Base-by-base conservation (phyloP, 2,113 vertebrate genomes). In the Nyctereutes procyonoides region DNA sequence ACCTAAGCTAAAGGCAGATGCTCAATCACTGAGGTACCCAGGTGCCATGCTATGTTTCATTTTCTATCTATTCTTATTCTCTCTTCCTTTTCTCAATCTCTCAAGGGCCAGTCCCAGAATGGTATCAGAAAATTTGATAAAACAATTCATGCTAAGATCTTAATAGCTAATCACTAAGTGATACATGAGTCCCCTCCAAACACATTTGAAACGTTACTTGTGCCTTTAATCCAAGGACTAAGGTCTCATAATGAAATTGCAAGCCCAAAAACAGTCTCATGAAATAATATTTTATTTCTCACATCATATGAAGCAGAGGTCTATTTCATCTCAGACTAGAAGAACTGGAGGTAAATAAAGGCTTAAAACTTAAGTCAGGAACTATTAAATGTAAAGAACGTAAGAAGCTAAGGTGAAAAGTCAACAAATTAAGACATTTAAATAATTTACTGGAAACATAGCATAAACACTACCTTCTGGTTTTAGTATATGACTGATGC, bases 131-230 rank as follows among this genome's bases (percentile, higher is more conserved):
- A 93, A 92, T 60, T 1, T 84, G 73, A 91, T 63, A 71, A 88
- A 71, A 73, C 69, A 79, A 88, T 88, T 95, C 53, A 84, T 53
- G 84, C 26, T 93, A 77, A 93, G 56, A 82, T 95, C 62, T 89
- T 85, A 94, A 88, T 16, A 82, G 43, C 30, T 95, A 51, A 96
- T 81, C 11, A 96, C 8, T 67, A n/a, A 16, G 67, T 93, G n/a
- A 89, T 56, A 71, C 2, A 97, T 82, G 5, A 87, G 30, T 87
- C 35, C 24, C 56, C 48, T 88, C 89, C 28, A 77, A 83, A 82
- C 17, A 65, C 30, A 95, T 92, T n/a, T 76, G 32, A 95, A 89
- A 82, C 4, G 28, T 79, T 95, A 90, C 15, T 71, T 28, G 38
- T 69, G 26, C 48, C n/a, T 92, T 96, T 93, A 63, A 24, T 58